phyloP scores from a whole-genome alignment of 2,888 invertebrate species.

The Andrena praecox region DNA sequence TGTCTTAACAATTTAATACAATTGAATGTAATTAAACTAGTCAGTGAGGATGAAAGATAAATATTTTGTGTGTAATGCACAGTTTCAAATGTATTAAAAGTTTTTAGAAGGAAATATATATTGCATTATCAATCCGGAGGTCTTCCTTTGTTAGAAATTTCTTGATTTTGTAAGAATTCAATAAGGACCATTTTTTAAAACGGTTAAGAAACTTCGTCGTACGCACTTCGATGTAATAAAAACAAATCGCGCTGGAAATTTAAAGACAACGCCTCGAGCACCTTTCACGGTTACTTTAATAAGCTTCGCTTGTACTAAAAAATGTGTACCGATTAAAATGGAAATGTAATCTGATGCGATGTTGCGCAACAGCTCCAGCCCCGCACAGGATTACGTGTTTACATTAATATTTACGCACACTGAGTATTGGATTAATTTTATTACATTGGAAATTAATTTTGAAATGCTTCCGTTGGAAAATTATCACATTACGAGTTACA shows the following conservation, averaged over 20 bases:
- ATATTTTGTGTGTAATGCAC: too few relatives aligned
- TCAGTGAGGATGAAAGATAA: too few relatives aligned
- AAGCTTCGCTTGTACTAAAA: neutral
- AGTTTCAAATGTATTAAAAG: too few relatives aligned
- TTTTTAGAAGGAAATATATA: too few relatives aligned
- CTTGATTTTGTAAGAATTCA: too few relatives aligned
- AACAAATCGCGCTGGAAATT: neutral
- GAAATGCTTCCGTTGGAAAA: neutral
- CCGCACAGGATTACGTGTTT: neutral
- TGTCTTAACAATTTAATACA: too few relatives aligned
- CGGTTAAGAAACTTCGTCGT: neutral
- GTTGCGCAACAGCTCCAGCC: slow-evolving; percentile 3
- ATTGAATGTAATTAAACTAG: too few relatives aligned
- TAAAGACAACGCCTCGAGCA: neutral
- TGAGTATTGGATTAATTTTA: neutral
- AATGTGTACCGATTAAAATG: slow-evolving; percentile 9
- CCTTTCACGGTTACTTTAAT: slow-evolving; percentile 2
- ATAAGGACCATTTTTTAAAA: neutral
- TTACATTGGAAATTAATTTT: slow-evolving; percentile 1
- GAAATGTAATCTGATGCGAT: neutral
- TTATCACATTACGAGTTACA: too few relatives aligned
- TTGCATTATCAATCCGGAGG: too few relatives aligned
- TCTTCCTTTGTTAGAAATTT: too few relatives aligned
- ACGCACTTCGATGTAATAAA: neutral
- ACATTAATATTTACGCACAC: neutral